Percentiles rank a stretch among this genome's conserved stretches.
Evolutionary conservation across 1,140 invertebrate species (phyloP).

Genomic region (Phthorimaea operculella): DNA sequence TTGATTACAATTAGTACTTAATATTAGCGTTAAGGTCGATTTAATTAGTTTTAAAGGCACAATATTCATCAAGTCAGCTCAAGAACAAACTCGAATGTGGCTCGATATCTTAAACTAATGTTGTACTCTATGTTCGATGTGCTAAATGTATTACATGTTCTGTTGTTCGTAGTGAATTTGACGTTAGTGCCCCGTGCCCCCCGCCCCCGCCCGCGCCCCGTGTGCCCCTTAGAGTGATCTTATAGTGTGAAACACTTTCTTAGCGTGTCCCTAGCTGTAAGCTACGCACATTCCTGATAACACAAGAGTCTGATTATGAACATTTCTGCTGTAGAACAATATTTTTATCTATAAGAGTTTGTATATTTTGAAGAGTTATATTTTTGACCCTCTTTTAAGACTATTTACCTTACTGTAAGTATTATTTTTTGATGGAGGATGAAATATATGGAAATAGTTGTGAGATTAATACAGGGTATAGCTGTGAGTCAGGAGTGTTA

Average conservation of each 20-base stretch:
- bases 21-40: slow-evolving; percentile 30
- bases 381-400: slow-evolving; percentile 60
- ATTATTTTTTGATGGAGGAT: slow-evolving; percentile 42
- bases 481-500: slow-evolving; percentile 33
- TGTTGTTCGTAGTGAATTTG: slow-evolving; percentile 19
- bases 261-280: slow-evolving; percentile 47
- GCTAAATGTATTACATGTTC: slow-evolving; percentile 35
- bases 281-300: slow-evolving; percentile 63
- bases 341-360: slow-evolving; percentile 49
- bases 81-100: slow-evolving; percentile 48
- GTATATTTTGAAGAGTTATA: slow-evolving; percentile 63
- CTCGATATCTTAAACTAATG: slow-evolving; percentile 44
- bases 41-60: slow-evolving; percentile 46
- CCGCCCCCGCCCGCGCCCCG: slow-evolving; percentile 17
- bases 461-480: slow-evolving; percentile 59
- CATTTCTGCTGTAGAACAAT: slow-evolving; percentile 62
- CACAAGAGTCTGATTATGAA: slow-evolving; percentile 59
- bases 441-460: slow-evolving; percentile 33
- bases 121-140: slow-evolving; percentile 45
- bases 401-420: slow-evolving; percentile 53
- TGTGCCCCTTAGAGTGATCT: slow-evolving; percentile 25
- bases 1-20: slow-evolving; percentile 17
- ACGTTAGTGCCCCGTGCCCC: slow-evolving; percentile 19
- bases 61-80: slow-evolving; percentile 70
- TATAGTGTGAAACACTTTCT: slow-evolving; percentile 43